Evolutionary conservation across 2,113 vertebrate genomes (phyloP).

Genomic region (Gallinago paraguaiae): DNA sequence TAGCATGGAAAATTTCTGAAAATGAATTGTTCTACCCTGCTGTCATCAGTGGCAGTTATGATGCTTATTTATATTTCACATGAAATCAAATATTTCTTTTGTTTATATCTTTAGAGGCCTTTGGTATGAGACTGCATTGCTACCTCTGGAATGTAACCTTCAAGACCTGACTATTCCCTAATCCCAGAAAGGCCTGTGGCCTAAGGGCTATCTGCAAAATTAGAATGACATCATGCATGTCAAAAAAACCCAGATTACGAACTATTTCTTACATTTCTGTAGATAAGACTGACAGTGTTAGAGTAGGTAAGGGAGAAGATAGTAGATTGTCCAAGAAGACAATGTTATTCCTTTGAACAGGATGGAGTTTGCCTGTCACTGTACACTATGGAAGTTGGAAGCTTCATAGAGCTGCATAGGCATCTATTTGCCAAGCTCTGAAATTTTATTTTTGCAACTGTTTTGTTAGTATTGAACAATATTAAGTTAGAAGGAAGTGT

Average conservation of each 20-base stretch:
- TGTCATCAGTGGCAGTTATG: neutral
- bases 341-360: neutral
- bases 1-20: neutral
- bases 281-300: neutral
- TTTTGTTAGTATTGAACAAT: neutral
- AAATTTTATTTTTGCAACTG: neutral
- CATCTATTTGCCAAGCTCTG: neutral
- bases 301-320: neutral
- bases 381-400: neutral
- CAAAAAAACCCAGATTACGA: neutral
- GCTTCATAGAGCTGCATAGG: neutral
- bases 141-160: neutral
- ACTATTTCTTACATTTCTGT: neutral
- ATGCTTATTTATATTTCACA: neutral
- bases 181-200: neutral
- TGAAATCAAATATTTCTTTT: neutral
- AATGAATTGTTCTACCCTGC: neutral
- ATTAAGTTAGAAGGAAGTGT: neutral
- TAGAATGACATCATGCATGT: neutral
- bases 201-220: neutral
- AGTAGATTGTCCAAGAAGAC: neutral
- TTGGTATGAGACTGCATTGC: neutral
- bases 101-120: neutral
- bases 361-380: neutral
- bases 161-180: neutral